Base-by-base conservation (phyloP, 1,140 invertebrate species). In the Bombus soroeensis region DNA sequence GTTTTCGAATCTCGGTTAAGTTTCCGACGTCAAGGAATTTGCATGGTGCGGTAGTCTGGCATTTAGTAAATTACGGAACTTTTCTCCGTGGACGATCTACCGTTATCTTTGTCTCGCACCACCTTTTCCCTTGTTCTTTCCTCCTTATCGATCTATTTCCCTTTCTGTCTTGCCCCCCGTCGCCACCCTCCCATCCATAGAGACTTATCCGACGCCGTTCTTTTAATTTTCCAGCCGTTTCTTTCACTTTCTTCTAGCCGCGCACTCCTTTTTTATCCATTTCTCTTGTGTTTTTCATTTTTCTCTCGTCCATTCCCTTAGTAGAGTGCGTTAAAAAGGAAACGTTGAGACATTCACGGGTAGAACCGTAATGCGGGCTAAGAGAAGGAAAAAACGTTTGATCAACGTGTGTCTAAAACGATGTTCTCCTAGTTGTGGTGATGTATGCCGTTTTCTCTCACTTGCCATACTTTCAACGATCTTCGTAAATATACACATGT, bases 21-120 rank as follows among this genome's bases (percentile, higher is more conserved):
- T 87, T 89, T 70, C 86, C 88, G 64, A 62, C 86, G 71, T 73
- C 71, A 53, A 64, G 88, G 86, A 90, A 90, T 90, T 90, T 87
- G 81, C 85, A 89, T 87, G 76, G 85, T 68, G 84, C 75, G 81
- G 81, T 81, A 62, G 81, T 86, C 88, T 83, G 79, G 86, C 83
- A 87, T 90, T 90, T 90, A 74, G 70, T 85, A 89, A 90, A 90
- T 90, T 90, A 79, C 86, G 82, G 80, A 90, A 90, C 89, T 90
- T 90, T 89, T 85, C 86, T 86, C 81, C 59, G 57, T 39, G 64
- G 47, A 64, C 74, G 83, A 83, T 92, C 85, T 59, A 41, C 64
- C 39, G 75, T 43, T 77, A 59, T 85, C 81, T 68, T 68, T 47
- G 47, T 88, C 62, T 32, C 59, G n/a, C 72, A 59, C 25, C 73